Base-by-base conservation (phyloP, 1,140 invertebrate genomes). In the Apolygus lucorum region DNA sequence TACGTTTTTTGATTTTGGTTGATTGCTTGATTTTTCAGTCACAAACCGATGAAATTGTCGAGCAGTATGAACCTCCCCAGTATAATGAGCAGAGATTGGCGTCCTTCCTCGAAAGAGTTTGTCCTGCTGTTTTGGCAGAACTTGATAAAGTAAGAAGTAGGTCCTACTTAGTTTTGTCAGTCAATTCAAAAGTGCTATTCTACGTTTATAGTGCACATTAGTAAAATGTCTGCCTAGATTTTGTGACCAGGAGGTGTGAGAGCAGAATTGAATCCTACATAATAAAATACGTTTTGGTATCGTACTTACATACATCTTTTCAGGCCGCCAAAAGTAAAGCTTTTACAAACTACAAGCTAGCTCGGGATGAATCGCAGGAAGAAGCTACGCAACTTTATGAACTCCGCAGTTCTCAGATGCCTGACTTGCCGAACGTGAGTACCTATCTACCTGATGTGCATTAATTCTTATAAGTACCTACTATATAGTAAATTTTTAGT, bases 81-180 rank as follows among this genome's bases (percentile, higher is more conserved):
- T 71, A 69, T 52, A 34, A 71, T 68, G 67, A 68, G 11, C 54
- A 59, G 22, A 64, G 67, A 64, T 27, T 71, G 4, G n/a, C 67
- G 22, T 17, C 52, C 11, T 71, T 71, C 42, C 29, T 71, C 11
- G 42, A 26, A 25, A 52, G 63, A 29, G 52, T 71, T 52, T 63
- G 28, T 25, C 67, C 70, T n/a, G 1, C 28, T 52, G 28, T 71
- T 14, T 25, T 71, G 1, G 21, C 25, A 24, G 70, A 71, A 29
- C 68, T 71, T 29, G 66, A 71, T 49, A 71, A 68, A 28, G 54
- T 59, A 22, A 4, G n/a, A n/a, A n/a, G n/a, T n/a, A n/a, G n/a
- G n/a, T n/a, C n/a, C n/a, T n/a, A n/a, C n/a, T n/a, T n/a, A n/a
- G n/a, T n/a, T n/a, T n/a, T n/a, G n/a, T n/a, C n/a, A n/a, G n/a